phyloP scores from a whole-genome alignment of 2,888 invertebrate species.

The Phragmatobia fuliginosa region DNA sequence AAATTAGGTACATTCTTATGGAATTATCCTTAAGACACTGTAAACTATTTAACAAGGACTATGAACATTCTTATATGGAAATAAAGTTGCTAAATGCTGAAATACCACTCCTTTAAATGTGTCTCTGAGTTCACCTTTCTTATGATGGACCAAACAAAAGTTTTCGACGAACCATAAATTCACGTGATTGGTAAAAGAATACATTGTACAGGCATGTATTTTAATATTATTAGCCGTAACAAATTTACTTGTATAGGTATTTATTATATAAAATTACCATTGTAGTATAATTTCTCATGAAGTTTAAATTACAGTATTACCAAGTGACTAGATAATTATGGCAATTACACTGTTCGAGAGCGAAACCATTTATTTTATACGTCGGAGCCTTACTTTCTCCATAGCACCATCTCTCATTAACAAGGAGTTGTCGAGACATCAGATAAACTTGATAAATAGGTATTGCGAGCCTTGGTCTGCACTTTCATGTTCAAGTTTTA shows the following conservation, averaged over 20 bases:
- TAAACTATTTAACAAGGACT: no score
- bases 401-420: conserved; percentile 57
- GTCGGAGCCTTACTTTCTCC: conserved; percentile 50
- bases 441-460: conserved; percentile 73
- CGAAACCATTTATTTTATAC: conserved; percentile 25
- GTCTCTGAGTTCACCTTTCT: no score
- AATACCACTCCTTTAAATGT: no score
- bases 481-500: conserved; percentile 56
- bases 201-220: not conserved
- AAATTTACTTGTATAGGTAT: not conserved
- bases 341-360: conserved; percentile 33
- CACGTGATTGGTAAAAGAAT: not conserved
- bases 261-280: not conserved
- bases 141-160: no score
- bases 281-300: not conserved
- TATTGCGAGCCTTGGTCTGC: conserved; percentile 59
- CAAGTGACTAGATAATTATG: conserved; percentile 39
- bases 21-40: no score
- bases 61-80: no score
- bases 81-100: no score
- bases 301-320: conserved; percentile 7
- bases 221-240: not conserved
- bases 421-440: conserved; percentile 58
- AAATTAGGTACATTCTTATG: no score
- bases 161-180: not conserved